These are phyloP conservation scores for Anas acuta DNA, from an alignment of 2,797 vertebrate genomes.

Conservation along the genomic window DNA sequence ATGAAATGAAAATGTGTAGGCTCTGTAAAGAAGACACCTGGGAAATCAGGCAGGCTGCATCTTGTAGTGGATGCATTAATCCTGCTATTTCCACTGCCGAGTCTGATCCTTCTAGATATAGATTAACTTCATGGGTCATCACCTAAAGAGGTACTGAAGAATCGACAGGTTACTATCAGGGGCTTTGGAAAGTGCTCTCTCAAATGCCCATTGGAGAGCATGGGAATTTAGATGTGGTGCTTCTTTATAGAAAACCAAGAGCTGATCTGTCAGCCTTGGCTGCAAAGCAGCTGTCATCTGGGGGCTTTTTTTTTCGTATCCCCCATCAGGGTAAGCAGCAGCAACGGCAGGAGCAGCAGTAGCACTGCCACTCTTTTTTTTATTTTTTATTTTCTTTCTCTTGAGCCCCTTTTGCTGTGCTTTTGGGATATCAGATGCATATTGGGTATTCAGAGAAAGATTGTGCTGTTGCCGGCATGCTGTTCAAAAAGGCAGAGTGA, in stretches of 20 bases:
- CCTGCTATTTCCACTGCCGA: background rate
- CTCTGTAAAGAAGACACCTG: background rate
- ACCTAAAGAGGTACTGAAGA: background rate
- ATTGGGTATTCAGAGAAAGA: background rate
- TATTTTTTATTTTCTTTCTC: background rate
- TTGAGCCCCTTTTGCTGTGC: background rate
- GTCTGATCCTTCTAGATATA: background rate
- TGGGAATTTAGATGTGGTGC: background rate
- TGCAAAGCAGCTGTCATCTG: background rate
- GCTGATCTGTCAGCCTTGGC: background rate
- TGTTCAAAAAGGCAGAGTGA: background rate
- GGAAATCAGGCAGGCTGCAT: background rate
- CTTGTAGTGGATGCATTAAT: background rate
- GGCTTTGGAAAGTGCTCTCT: background rate
- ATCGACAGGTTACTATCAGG: background rate
- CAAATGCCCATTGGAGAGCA: background rate
- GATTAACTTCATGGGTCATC: background rate
- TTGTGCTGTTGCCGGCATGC: background rate
- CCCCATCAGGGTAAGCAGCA: background rate
- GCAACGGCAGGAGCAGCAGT: background rate
- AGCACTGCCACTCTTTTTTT: background rate
- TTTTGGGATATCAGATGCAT: background rate
- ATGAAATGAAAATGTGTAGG: background rate
- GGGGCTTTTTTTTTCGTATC: background rate
- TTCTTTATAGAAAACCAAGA: background rate